Evolutionary conservation across 2,113 vertebrate genomes (phyloP).

Genomic region (Patagioenas fasciata): DNA sequence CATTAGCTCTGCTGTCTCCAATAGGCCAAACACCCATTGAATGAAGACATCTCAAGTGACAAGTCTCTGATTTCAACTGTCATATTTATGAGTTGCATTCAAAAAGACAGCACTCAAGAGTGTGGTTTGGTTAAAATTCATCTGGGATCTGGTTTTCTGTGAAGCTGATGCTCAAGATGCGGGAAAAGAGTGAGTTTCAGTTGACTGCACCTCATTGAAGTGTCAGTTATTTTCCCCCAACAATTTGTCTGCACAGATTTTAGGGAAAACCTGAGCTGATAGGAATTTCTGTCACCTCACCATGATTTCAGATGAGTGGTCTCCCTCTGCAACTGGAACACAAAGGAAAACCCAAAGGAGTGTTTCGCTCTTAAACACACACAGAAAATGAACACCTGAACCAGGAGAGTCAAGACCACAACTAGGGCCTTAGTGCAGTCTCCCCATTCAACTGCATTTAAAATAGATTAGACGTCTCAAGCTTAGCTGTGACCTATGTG

Average conservation of each 20-base stretch:
- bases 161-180: not conserved
- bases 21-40: not conserved
- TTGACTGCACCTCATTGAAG: not conserved
- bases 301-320: not conserved
- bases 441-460: not conserved
- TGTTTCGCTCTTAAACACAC: fast-evolving
- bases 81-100: not conserved
- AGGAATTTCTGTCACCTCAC: not conserved
- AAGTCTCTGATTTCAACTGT: not conserved
- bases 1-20: not conserved
- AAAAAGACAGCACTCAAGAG: not conserved
- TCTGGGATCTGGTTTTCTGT: not conserved
- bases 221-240: not conserved
- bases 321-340: not conserved
- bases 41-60: not conserved
- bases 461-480: not conserved
- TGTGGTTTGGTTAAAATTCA: not conserved
- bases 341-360: not conserved
- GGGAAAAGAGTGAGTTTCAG: not conserved
- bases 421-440: fast-evolving
- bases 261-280: not conserved
- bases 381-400: fast-evolving
- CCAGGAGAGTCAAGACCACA: not conserved
- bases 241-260: not conserved
- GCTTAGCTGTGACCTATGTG: not conserved